These are phyloP conservation scores for Solenopsis invicta DNA, from an alignment of 1,140 invertebrate genomes.

Conservation along the genomic window DNA sequence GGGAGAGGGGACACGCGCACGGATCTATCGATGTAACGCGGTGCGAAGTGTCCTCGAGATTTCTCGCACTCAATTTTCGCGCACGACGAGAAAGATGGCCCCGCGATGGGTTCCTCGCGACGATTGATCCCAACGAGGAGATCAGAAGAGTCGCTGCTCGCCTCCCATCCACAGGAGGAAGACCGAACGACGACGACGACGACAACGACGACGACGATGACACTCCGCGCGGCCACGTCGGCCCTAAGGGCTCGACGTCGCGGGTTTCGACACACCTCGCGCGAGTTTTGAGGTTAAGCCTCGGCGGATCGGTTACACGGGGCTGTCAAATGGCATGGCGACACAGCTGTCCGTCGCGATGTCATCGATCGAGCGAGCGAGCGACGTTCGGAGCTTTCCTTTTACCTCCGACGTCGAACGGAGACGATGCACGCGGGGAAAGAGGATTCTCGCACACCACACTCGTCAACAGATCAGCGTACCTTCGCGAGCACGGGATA, in stretches of 20 bases:
- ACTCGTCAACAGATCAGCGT: background rate
- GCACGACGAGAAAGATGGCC: conserved; percentile 61
- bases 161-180: background rate
- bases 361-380: conserved; percentile 28
- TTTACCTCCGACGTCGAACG: background rate
- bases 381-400: background rate
- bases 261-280: background rate
- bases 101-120: background rate
- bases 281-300: conserved; percentile 50
- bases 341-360: conserved; percentile 42
- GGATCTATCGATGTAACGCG: background rate
- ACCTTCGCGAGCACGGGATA: background rate
- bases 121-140: background rate
- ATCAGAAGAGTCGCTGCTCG: too few relatives aligned
- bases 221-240: background rate
- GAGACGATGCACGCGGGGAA: background rate
- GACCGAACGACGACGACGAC: too few relatives aligned
- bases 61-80: conserved; percentile 9
- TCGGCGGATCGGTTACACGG: background rate
- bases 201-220: background rate
- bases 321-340: conserved; percentile 39
- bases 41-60: background rate
- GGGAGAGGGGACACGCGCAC: background rate
- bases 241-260: background rate
- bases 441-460: background rate